Evolutionary conservation across 2,113 vertebrate genomes (phyloP).

Genomic region (Ploceus nigricollis): DNA sequence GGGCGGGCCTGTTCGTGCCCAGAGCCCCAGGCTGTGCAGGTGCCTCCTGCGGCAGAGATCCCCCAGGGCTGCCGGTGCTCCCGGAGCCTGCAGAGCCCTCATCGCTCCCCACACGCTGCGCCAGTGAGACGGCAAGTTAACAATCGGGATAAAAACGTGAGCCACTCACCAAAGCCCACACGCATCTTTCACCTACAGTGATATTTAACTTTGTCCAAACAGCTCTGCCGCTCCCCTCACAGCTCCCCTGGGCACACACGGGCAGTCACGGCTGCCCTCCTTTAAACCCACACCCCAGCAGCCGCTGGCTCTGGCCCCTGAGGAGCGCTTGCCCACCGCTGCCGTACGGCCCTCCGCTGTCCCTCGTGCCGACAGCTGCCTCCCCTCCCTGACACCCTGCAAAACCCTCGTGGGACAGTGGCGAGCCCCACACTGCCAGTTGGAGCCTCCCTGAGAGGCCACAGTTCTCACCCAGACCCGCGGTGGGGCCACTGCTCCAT

Average conservation of each 20-base stretch:
- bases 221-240: neutral
- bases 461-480: rapidly evolving
- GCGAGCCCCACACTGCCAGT: rapidly evolving
- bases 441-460: neutral
- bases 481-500: rapidly evolving
- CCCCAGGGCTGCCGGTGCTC: rapidly evolving
- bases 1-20: neutral
- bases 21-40: rapidly evolving
- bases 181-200: neutral
- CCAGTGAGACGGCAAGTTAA: neutral
- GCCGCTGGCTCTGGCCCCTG: rapidly evolving
- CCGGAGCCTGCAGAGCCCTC: rapidly evolving
- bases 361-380: rapidly evolving
- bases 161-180: neutral
- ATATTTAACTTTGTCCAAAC: neutral
- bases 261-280: neutral
- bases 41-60: neutral
- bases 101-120: rapidly evolving
- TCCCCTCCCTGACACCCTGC: rapidly evolving
- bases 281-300: rapidly evolving
- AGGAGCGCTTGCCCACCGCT: rapidly evolving
- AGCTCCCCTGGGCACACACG: rapidly evolving
- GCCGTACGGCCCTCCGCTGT: neutral
- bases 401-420: rapidly evolving
- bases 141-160: rapidly evolving